A percentile compares a stretch with the other conserved stretches of the same genome.
phyloP scores from a whole-genome alignment of 2,797 vertebrate genomes.

The Coluber constrictor region DNA sequence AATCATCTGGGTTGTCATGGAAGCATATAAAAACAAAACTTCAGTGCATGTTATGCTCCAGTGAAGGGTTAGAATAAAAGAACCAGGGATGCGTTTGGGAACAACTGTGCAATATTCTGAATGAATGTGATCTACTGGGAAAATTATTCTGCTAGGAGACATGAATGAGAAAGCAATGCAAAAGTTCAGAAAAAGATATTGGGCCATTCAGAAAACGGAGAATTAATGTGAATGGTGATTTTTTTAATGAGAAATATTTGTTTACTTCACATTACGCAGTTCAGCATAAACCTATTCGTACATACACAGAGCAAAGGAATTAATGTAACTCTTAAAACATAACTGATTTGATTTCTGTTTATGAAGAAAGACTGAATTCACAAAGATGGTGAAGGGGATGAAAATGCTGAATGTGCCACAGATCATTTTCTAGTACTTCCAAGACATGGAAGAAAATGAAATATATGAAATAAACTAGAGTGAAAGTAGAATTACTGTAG shows the following conservation, averaged over 20 bases:
- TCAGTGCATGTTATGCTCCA: neutral
- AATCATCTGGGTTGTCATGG: neutral
- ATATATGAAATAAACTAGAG: neutral
- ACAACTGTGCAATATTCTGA: neutral
- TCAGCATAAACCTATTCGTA: neutral
- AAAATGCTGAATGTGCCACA: neutral
- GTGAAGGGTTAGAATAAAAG: neutral
- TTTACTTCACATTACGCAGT: neutral
- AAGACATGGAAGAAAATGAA: neutral
- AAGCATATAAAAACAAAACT: neutral
- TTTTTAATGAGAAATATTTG: neutral
- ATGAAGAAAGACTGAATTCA: neutral
- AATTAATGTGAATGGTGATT: neutral
- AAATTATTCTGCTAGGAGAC: neutral
- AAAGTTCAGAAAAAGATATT: neutral
- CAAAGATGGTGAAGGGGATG: neutral
- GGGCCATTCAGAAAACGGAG: neutral
- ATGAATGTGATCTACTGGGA: neutral
- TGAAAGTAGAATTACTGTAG: neutral
- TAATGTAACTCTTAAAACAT: neutral
- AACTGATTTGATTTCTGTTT: neutral
- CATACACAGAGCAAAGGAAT: neutral
- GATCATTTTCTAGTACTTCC: neutral
- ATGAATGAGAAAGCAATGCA: neutral
- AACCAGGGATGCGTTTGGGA: neutral